A percentile compares a stretch with the other conserved stretches of the same genome.
Evolutionary conservation across 2,888 invertebrate genomes (phyloP).

Genomic region (Hypolimnas misippus): DNA sequence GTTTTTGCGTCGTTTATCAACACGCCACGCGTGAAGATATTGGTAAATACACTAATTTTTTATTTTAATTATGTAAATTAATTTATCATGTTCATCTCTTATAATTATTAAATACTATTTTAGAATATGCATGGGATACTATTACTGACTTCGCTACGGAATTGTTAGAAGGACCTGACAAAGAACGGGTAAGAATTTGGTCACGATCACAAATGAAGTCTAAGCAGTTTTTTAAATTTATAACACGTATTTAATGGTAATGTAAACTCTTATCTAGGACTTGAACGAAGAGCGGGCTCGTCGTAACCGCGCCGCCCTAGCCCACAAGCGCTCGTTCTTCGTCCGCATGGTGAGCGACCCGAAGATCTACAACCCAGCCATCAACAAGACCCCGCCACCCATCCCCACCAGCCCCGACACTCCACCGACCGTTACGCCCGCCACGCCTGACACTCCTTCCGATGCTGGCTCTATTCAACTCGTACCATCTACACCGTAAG

Average conservation of each 20-base stretch:
- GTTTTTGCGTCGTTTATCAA: constrained; percentile 97
- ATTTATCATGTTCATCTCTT: neutral
- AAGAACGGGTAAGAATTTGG: constrained; percentile 78
- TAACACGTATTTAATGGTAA: neutral
- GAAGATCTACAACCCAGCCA: constrained; percentile 97
- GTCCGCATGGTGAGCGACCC: constrained; percentile 99
- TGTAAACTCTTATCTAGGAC: constrained; percentile 77
- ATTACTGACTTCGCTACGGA: constrained; percentile 92
- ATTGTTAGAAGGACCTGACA: constrained; percentile 88
- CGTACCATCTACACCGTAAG: constrained; percentile 67
- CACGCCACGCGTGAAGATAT: constrained; percentile 93
- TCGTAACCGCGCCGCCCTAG: constrained; percentile 91
- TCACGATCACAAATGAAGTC: neutral
- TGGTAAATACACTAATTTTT: constrained; percentile 69
- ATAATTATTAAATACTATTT: constrained; percentile 31
- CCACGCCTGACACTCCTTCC: constrained; percentile 65
- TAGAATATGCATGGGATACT: constrained; percentile 93
- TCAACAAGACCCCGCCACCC: constrained; percentile 89
- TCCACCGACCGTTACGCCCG: constrained; percentile 70
- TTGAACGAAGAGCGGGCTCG: constrained; percentile 89
- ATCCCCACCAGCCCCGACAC: constrained; percentile 81
- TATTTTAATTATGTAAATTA: constrained; percentile 4
- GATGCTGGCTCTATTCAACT: constrained; percentile 52
- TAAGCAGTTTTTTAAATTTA: neutral
- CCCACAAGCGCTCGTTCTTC: constrained; percentile 97